Evolutionary conservation across 2,113 vertebrate genomes (phyloP).

Genomic region (Tychaedon coryphoeus): DNA sequence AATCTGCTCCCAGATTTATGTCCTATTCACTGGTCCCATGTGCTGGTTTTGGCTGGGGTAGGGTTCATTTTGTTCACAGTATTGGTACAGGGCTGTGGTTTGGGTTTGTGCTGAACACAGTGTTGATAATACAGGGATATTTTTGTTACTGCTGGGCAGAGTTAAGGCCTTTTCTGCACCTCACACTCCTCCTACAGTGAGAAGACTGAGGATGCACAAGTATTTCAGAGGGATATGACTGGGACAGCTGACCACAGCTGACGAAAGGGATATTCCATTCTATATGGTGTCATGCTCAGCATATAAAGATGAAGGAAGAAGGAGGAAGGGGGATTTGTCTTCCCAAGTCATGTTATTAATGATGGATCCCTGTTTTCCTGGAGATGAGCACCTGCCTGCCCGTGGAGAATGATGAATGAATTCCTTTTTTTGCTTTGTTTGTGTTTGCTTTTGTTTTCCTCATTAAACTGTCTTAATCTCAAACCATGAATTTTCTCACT

Average conservation of each 20-base stretch:
- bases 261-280: not conserved
- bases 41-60: not conserved
- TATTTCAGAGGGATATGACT: not conserved
- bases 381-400: not conserved
- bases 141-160: not conserved
- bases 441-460: not conserved
- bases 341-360: not conserved
- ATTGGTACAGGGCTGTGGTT: not conserved
- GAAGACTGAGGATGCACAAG: not conserved
- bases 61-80: not conserved
- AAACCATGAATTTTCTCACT: not conserved
- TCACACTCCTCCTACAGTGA: not conserved
- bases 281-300: not conserved
- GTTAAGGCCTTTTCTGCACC: not conserved
- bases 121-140: accelerated
- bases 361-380: not conserved
- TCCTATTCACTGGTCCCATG: not conserved
- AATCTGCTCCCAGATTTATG: not conserved
- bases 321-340: not conserved
- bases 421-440: not conserved
- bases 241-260: not conserved
- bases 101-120: not conserved
- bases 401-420: not conserved
- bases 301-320: not conserved
- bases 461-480: not conserved